Evolutionary conservation across 2,888 invertebrate species (phyloP).

Genomic region (Drosophila cracens): DNA sequence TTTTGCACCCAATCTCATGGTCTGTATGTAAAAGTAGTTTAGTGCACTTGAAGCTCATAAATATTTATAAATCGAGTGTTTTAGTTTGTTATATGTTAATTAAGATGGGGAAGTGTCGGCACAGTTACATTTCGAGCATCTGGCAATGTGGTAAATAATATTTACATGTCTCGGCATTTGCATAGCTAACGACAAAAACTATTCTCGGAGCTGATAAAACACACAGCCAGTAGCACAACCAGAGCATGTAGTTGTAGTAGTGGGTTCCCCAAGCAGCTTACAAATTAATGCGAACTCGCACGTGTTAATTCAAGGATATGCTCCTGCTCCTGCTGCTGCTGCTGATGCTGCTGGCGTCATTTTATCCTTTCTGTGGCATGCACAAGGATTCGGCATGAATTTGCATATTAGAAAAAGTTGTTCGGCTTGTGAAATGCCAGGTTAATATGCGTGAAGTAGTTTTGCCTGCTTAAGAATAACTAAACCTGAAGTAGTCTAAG

Average conservation of each 20-base stretch:
- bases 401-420: conserved; percentile 80
- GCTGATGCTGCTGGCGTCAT: conserved; percentile 37
- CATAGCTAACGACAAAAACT: conserved; percentile 79
- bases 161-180: conserved; percentile 73
- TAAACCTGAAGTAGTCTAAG: conserved; percentile 67
- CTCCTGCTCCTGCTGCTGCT: conserved; percentile 30
- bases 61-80: conserved; percentile 70
- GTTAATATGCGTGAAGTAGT: conserved; percentile 81
- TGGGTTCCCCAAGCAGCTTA: conserved; percentile 58
- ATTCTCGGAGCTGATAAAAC: conserved; percentile 30
- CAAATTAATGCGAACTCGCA: conserved; percentile 78
- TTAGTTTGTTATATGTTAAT: conserved; percentile 78
- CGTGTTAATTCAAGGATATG: conserved; percentile 79
- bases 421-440: conserved; percentile 77
- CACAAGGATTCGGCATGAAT: conserved; percentile 67
- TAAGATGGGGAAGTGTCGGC: conserved; percentile 57
- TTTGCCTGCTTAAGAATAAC: conserved; percentile 70
- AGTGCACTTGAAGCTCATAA: conserved; percentile 53
- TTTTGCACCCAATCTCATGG: not conserved
- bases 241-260: conserved; percentile 10
- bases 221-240: conserved; percentile 3
- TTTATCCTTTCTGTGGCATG: conserved; percentile 55
- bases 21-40: conserved; percentile 25
- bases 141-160: conserved; percentile 77
- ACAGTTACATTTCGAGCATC: conserved; percentile 74